Conservation (phyloP, 92 coral and sea anemone species). For the Umimayanthus chanpuru region DNA sequence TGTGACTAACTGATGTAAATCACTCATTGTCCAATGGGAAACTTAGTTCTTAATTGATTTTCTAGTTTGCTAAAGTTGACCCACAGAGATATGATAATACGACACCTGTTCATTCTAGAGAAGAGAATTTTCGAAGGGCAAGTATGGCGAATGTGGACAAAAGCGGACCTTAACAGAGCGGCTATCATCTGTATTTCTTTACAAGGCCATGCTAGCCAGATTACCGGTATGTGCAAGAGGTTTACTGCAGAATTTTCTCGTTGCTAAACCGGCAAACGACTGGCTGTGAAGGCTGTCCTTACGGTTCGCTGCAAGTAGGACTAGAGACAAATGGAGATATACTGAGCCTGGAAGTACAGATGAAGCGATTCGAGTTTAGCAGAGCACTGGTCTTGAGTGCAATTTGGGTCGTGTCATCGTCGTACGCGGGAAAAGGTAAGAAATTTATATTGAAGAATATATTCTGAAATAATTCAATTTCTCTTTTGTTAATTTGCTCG, state of each 20-base stretch:
- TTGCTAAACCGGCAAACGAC: not conserved
- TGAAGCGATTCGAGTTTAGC: not conserved
- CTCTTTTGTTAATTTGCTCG: not conserved
- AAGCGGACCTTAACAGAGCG: not conserved
- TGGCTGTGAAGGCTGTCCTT: not conserved
- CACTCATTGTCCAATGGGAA: not conserved
- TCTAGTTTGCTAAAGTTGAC: constrained; percentile 1
- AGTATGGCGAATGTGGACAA: not conserved
- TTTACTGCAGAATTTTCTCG: not conserved
- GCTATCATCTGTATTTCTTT: not conserved
- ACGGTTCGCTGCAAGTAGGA: not conserved
- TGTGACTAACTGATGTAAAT: not conserved
- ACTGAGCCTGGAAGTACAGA: not conserved
- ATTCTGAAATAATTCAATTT: not conserved
- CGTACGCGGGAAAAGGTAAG: constrained; percentile 12
- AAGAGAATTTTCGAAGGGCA: not conserved
- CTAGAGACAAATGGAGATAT: not conserved
- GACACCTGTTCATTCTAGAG: constrained; percentile 15
- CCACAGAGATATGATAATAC: not conserved
- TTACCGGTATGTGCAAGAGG: not conserved
- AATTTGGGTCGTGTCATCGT: not conserved
- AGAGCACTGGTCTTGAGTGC: not conserved
- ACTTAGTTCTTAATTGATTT: not conserved
- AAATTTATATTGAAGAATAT: not conserved
- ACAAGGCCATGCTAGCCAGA: not conserved